Evolutionary conservation across 1,140 invertebrate genomes (phyloP).

Genomic region (Caenorhabditis tropicalis): DNA sequence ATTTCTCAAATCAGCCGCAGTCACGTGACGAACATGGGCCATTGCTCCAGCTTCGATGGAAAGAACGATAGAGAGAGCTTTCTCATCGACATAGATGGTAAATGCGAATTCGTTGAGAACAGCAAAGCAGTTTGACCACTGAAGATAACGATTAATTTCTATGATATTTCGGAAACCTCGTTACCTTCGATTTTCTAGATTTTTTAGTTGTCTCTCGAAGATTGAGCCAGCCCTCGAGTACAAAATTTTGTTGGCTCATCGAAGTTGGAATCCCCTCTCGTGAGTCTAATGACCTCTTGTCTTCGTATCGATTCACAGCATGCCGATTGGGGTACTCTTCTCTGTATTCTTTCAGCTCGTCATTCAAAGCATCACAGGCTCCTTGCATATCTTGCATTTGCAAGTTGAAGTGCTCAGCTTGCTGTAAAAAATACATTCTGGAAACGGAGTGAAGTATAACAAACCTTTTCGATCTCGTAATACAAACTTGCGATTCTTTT

Average conservation of each 20-base stretch:
- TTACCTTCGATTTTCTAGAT: constrained; percentile 12
- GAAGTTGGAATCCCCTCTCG: constrained; percentile 30
- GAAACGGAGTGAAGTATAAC: too few species aligned
- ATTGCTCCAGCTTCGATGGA: constrained; percentile 75
- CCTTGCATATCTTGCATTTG: constrained; percentile 14
- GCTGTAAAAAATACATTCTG: background rate
- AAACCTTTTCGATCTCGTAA: background rate
- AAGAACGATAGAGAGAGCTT: background rate
- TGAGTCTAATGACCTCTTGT: constrained; percentile 38
- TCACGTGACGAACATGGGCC: constrained; percentile 95
- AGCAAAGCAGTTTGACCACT: constrained; percentile 4
- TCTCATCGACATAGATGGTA: constrained; percentile 24
- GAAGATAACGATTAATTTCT: background rate
- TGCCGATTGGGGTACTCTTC: background rate
- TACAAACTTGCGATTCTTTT: background rate
- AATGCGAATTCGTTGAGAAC: constrained; percentile 29
- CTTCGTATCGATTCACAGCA: background rate
- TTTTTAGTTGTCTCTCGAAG: background rate
- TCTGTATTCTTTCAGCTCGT: constrained; percentile 27
- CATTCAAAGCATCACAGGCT: background rate
- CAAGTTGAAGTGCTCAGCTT: constrained; percentile 17
- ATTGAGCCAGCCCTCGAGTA: background rate
- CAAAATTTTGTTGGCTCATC: background rate
- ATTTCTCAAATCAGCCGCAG: constrained; percentile 96
- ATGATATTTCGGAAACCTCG: background rate